Evolutionary conservation across 2,113 vertebrate species (phyloP), one percentile per base, ranked within the genome.

Genomic region (Calidris pygmaea): DNA sequence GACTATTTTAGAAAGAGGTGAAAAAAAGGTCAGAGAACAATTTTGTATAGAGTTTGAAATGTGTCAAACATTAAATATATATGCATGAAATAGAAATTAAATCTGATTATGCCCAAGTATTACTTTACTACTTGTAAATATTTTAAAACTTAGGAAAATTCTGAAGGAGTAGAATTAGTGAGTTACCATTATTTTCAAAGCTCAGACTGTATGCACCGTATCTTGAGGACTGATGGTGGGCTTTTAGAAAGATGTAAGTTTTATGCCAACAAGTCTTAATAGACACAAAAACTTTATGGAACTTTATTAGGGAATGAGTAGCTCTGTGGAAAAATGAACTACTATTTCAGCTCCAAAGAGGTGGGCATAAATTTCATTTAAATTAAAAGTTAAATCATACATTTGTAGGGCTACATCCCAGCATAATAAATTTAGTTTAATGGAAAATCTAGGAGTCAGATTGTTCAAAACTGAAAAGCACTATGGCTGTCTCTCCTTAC

Each of bases 1-100:
- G 89, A 98, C 98, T 45, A 98, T 99, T 90, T 93, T 99, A 86
- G 99, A 99, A 96, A 98, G 99, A 97, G 99, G 99, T 32, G 98
- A 98, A 97, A 99, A 98, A 97, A 99, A 99, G 98, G 99, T 99
- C 88, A 93, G 96, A 90, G 53, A 82, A 34, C 11, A 23, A 9
- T 47, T 97, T 72, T 22, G 30, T 89, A 37, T 10, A 21, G 26
- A 70, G 63, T 78, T 93, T 21, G 3, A 22, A 87, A 53, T 32
- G 13, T 79, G 67, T 71, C n/a, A 70, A 67, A 47, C 23, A 4
- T 24, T n/a, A 68, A 37, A 58, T 35, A 19, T 1, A 8, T 20
- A 10, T 23, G 26, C n/a, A 35, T 10, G 59, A 83, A 85, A 83
- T 15, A 16, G 7, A 65, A 39, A 50, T 29, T 2, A 60, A 35